These are phyloP conservation scores for Salminus brasiliensis DNA, from an alignment of 2,113 vertebrate species.

Conservation along the genomic window DNA sequence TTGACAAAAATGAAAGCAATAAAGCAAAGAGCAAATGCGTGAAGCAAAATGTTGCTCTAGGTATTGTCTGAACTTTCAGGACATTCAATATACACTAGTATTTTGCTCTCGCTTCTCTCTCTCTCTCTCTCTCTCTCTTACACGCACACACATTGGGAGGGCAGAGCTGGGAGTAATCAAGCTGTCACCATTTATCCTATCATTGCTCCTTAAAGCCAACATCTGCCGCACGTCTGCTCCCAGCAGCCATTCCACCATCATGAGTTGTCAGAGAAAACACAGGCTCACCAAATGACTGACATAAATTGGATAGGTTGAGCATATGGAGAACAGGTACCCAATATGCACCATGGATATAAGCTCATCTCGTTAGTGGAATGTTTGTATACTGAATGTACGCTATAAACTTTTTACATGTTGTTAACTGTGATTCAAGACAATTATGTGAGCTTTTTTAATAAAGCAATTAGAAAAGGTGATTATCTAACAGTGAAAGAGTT, in stretches of 20 bases:
- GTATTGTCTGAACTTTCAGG: neutral
- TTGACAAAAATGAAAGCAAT: neutral
- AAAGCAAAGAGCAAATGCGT: neutral
- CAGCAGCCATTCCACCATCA: conserved; percentile 54
- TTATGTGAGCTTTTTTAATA: neutral
- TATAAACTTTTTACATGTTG: no score
- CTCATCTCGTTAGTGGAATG: conserved; percentile 64
- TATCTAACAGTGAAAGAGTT: neutral
- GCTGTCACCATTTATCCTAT: conserved; percentile 71
- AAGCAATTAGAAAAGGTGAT: neutral
- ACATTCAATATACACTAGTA: neutral
- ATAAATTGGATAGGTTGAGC: conserved; percentile 58
- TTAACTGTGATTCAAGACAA: neutral
- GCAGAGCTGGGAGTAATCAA: conserved; percentile 64
- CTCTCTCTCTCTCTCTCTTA: neutral
- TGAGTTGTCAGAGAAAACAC: conserved; percentile 26
- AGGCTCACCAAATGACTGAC: conserved; percentile 55
- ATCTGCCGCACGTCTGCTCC: conserved; percentile 68
- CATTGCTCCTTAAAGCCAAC: conserved; percentile 60
- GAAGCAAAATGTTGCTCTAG: neutral
- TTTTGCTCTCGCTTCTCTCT: neutral
- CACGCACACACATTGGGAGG: neutral
- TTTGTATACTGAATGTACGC: neutral
- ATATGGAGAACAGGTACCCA: conserved; percentile 65
- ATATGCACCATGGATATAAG: conserved; percentile 54